A percentile compares a stretch with the other conserved stretches of the same genome.
Evolutionary conservation across 2,888 invertebrate species (phyloP).

Genomic region (Dryadula phaetusa): DNA sequence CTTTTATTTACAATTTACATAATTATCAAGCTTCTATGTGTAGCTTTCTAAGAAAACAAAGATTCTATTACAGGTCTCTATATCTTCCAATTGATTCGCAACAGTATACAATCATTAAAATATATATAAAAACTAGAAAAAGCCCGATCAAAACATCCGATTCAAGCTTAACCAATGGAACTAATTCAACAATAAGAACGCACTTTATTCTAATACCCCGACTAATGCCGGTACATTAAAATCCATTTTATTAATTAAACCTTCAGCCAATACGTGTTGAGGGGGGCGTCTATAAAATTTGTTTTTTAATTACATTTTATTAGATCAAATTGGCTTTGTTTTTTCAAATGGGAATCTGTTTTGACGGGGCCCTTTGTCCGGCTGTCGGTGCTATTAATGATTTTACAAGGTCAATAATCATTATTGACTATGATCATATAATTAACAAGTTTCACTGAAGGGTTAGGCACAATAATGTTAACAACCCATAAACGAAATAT

Average conservation of each 20-base stretch:
- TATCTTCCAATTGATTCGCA: slow-evolving; percentile 15
- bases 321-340: slow-evolving; percentile 78
- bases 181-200: slow-evolving; percentile 69
- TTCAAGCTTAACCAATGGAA: slow-evolving; percentile 63
- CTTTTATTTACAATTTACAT: background rate
- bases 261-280: slow-evolving; percentile 67
- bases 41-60: background rate
- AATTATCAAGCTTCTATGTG: background rate
- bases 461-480: slow-evolving; percentile 53
- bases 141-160: slow-evolving; percentile 45
- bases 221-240: slow-evolving; percentile 63
- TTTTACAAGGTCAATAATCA: slow-evolving; percentile 82
- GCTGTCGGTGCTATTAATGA: slow-evolving; percentile 78
- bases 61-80: background rate
- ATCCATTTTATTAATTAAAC: slow-evolving; percentile 77
- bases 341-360: slow-evolving; percentile 64
- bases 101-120: slow-evolving; percentile 25
- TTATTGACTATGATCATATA: slow-evolving; percentile 78
- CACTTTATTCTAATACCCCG: slow-evolving; percentile 63
- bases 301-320: slow-evolving; percentile 80
- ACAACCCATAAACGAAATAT: slow-evolving; percentile 46
- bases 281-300: slow-evolving; percentile 74
- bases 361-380: slow-evolving; percentile 70
- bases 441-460: slow-evolving; percentile 74
- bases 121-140: slow-evolving; percentile 20